These are phyloP conservation scores for Dryocosmus kuriphilus DNA, from an alignment of 2,888 invertebrate genomes.

Conservation along the genomic window DNA sequence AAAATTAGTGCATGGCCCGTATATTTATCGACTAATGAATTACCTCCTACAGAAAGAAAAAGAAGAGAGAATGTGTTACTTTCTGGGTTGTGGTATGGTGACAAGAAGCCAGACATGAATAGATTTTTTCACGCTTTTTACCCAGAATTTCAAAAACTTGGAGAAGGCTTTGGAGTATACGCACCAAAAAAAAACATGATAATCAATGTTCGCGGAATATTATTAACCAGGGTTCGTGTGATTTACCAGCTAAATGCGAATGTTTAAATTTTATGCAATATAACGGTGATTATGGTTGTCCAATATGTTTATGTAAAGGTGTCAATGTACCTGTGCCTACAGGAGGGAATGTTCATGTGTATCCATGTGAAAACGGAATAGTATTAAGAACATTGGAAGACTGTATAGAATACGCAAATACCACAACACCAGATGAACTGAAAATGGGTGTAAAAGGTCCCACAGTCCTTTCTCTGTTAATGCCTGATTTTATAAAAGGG, in stretches of 20 bases:
- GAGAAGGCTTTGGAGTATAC: slow-evolving; percentile 6
- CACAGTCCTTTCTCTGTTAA: slow-evolving; percentile 44
- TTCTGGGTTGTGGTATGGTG: slow-evolving; percentile 50
- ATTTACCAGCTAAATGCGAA: slow-evolving; percentile 52
- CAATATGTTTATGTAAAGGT: too few species aligned
- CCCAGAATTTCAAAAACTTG: slow-evolving; percentile 22
- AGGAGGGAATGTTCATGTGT: slow-evolving; percentile 49
- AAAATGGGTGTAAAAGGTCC: slow-evolving; percentile 49
- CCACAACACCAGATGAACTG: slow-evolving; percentile 44
- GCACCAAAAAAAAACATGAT: slow-evolving; percentile 5
- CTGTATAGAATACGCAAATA: slow-evolving; percentile 45
- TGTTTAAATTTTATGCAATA: slow-evolving; percentile 53
- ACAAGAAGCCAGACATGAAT: slow-evolving; percentile 50
- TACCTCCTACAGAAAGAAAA: slow-evolving; percentile 46
- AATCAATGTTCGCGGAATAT: slow-evolving; percentile 40
- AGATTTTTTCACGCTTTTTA: slow-evolving; percentile 36
- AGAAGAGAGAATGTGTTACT: slow-evolving; percentile 51
- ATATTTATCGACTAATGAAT: slow-evolving; percentile 50
- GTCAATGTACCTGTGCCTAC: too few species aligned
- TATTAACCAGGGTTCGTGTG: slow-evolving; percentile 47
- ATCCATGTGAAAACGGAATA: slow-evolving; percentile 48
- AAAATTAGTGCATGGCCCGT: too few species aligned
- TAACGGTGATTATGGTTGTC: too few species aligned
- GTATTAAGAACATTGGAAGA: slow-evolving; percentile 45
- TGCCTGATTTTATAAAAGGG: slow-evolving; percentile 52